Evolutionary conservation across 2,888 invertebrate genomes (phyloP).

Genomic region (Philereme vetulata): DNA sequence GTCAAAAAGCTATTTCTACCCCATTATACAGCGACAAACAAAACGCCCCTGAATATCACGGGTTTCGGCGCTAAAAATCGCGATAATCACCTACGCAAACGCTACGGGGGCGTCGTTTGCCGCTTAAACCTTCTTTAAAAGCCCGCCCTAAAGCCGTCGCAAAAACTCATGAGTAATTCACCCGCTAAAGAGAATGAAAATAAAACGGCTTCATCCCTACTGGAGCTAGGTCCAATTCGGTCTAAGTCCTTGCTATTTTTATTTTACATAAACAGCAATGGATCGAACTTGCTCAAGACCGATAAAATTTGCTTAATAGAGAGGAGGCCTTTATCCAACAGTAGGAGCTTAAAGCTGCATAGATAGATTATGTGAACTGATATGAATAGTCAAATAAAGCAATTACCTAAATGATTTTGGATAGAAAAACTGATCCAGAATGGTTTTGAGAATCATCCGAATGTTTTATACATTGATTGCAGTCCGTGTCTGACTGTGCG

Average conservation of each 20-base stretch:
- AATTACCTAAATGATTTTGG: too few species aligned
- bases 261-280: background rate
- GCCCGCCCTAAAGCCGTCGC: constrained; percentile 21
- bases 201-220: constrained; percentile 24
- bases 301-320: too few species aligned
- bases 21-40: constrained; percentile 30
- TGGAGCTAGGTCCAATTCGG: constrained; percentile 15
- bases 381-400: too few species aligned
- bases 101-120: constrained; percentile 23
- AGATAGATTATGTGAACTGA: too few species aligned
- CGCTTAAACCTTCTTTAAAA: constrained; percentile 19
- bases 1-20: constrained; percentile 19
- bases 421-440: too few species aligned
- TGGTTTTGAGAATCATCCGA: too few species aligned
- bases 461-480: too few species aligned
- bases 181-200: constrained; percentile 33
- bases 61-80: constrained; percentile 49
- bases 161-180: constrained; percentile 37
- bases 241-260: constrained; percentile 7
- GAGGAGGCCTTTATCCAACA: too few species aligned
- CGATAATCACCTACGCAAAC: constrained; percentile 54
- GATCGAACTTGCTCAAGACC: too few species aligned
- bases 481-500: too few species aligned
- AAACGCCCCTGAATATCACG: constrained; percentile 45
- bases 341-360: too few species aligned